Evolutionary conservation across 2,888 invertebrate species (phyloP).

Genomic region (Drosophila anomelani): DNA sequence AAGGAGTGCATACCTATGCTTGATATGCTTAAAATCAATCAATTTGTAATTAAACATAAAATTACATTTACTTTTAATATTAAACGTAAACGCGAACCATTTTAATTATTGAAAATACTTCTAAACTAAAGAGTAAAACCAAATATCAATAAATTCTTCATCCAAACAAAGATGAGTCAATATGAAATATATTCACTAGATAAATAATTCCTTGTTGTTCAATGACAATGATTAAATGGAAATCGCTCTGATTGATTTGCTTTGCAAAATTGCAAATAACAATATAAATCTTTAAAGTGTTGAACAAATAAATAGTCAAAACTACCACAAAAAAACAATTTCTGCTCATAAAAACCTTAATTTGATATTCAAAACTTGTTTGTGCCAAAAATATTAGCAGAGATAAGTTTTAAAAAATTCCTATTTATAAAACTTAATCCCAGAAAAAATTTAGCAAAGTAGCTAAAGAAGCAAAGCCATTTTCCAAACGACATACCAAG

Average conservation of each 20-base stretch:
- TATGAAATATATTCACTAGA: background rate
- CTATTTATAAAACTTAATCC: conserved; percentile 11
- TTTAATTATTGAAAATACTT: background rate
- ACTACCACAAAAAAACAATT: background rate
- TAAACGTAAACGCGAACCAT: rapidly evolving
- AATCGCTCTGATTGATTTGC: conserved; percentile 8
- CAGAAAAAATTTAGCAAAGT: background rate
- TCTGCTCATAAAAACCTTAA: background rate
- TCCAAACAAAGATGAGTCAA: conserved; percentile 12
- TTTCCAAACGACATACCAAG: conserved; percentile 27
- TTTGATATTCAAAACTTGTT: background rate
- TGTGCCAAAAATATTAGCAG: background rate
- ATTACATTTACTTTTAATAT: background rate
- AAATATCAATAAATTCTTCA: background rate
- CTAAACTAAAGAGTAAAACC: background rate
- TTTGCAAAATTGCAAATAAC: background rate
- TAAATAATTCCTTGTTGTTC: conserved; percentile 18
- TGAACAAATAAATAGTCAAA: background rate
- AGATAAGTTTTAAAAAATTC: background rate
- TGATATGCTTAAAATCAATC: too few species aligned
- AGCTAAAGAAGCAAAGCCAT: background rate
- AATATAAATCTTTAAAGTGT: background rate
- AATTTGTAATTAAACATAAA: too few species aligned
- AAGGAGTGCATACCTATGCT: rapidly evolving
- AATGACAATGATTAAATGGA: background rate